Base-by-base conservation (phyloP, 1,140 invertebrate species). In the Neelides sp. region DNA sequence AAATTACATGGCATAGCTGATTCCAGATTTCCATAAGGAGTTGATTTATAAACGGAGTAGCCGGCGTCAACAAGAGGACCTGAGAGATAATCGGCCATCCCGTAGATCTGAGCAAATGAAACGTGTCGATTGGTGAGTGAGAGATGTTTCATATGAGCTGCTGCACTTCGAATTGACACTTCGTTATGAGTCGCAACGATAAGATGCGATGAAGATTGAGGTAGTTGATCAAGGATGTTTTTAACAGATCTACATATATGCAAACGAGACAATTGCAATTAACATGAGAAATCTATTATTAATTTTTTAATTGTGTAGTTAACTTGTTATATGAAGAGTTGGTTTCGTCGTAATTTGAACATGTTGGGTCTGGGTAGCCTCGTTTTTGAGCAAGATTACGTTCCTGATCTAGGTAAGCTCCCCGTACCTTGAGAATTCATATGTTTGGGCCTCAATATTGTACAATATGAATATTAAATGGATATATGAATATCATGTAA, bases 71-170 rank as follows among this genome's bases (percentile, higher is more conserved):
- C 73, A 23, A 76, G 60, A 22, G 72, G 71, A 48, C 70, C 69
- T 42, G 68, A 69, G 39, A 76, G 65, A 37, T 76, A 72, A 43
- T 75, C 73, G 56, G 72, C 73, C 74, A 76, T 76, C 20, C 74
- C 74, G 40, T 71, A 67, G 12, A 75, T 64, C 56, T 76, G 73
- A 4, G 69, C 74, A 65, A 75, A 76, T 43, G 68, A 71, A 28
- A 75, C 63, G n/a, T 48, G 40, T 13, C 54, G 57, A 41, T 4
- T 13, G 15, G 7, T 13, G 8, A 40, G 15, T 5, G 15, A 7
- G 19, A 63, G 46, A 3, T 58, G 41, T 20, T 55, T 50, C 49
- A 68, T 55, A 1, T n/a, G 30, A 13, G 51, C 36, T 0, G 59
- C 48, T 17, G 67, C 65, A 7, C 55, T 39, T 40, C 52, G 41